Evolutionary conservation across 1,140 invertebrate species (phyloP).

Genomic region (Thaumatotibia leucotreta): DNA sequence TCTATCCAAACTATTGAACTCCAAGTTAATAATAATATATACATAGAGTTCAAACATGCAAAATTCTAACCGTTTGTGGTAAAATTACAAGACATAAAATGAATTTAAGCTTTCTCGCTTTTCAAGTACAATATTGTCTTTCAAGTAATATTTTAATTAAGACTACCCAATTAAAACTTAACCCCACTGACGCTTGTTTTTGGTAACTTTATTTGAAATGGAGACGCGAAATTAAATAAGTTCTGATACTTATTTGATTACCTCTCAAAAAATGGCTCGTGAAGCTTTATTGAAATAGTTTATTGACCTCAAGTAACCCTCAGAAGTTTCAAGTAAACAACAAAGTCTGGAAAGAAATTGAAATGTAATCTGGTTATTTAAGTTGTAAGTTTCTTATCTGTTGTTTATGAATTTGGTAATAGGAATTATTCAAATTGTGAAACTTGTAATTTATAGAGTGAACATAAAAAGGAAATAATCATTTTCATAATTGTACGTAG

Average conservation of each 20-base stretch:
- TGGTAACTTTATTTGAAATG: neutral
- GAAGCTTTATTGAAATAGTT: neutral
- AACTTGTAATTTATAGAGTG: too few relatives aligned
- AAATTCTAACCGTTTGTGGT: neutral
- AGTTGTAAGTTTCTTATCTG: neutral
- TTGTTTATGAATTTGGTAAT: neutral
- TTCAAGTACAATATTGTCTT: neutral
- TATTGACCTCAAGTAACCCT: neutral
- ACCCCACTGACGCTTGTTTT: constrained; percentile 4
- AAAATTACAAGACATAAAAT: neutral
- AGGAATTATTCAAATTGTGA: too few relatives aligned
- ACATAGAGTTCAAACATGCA: neutral
- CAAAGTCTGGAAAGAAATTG: neutral
- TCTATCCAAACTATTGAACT: too few relatives aligned
- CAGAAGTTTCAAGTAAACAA: neutral
- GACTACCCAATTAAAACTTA: constrained; percentile 4
- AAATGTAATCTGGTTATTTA: neutral
- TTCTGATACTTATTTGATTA: neutral
- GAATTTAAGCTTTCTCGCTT: neutral
- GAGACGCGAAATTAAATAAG: constrained; percentile 10
- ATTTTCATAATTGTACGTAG: too few relatives aligned
- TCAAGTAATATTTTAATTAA: constrained; percentile 5
- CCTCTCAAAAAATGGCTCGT: neutral
- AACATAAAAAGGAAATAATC: too few relatives aligned
- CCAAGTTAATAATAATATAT: too few relatives aligned